Evolutionary conservation across 2,888 invertebrate species (phyloP), one percentile per base, ranked within the genome.

Genomic region (Melieria picta): DNA sequence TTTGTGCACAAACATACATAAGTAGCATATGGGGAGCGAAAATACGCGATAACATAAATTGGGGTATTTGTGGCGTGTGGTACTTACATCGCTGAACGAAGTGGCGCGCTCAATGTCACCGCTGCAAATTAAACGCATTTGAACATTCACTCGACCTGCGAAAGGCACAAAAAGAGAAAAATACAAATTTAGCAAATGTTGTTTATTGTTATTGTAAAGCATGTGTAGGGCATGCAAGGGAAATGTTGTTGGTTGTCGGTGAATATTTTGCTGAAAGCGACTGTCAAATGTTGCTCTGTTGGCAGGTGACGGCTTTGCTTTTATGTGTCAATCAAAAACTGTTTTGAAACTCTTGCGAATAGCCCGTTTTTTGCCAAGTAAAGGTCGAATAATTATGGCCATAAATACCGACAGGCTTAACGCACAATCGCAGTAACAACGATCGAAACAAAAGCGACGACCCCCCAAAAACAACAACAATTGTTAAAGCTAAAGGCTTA

Each of bases 61-160:
- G 9, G 58, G 42, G 30, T 16, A 30, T 30, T 43, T 46, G 45
- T 72, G 30, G 46, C 16, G 16, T 30, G 30, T 30, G 30, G 16
- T 78, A 85, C 85, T 85, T 78, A 85, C 85, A 77, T 79, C 80
- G 60, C 79, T 81, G 62, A 81, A 79, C 57, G 73, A 77, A 68
- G 79, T 80, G 71, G 74, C 77, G 65, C 72, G 76, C 72, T 80
- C 76, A 1, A 71, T 80, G 66, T 70, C 74, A 70, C 76, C 78
- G 77, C 81, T 83, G 77, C 85, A 85, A 76, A 85, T 80, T 75
- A 85, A 76, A 47, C 82, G 84, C 78, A 85, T 79, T 71, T 85
- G 84, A 13, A 85, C 83, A 74, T 82, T 84, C 72, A 84, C 80
- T 61, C 77, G 76, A 74, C 81, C 85, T 85, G 79, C 9, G 42